These are phyloP conservation scores for Dione juno DNA, from an alignment of 2,888 invertebrate genomes.

Conservation along the genomic window DNA sequence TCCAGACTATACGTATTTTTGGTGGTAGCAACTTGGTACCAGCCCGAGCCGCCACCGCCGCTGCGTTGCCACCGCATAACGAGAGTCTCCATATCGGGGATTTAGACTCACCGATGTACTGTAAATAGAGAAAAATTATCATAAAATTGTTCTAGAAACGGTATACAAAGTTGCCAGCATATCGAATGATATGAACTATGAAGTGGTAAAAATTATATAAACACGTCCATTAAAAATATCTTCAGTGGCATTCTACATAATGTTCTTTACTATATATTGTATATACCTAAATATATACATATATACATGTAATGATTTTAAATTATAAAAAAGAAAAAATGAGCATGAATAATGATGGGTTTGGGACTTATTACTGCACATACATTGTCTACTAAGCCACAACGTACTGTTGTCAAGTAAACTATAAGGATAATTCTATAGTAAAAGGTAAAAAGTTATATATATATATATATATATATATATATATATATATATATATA, in stretches of 20 bases:
- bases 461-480: too few species aligned
- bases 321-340: background rate
- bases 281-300: too few species aligned
- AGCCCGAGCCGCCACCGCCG: slow-evolving; percentile 75
- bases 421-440: background rate
- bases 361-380: background rate
- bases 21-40: slow-evolving; percentile 81
- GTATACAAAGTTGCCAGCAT: too few species aligned
- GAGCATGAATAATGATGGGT: background rate
- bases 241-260: too few species aligned
- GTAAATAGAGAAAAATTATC: slow-evolving; percentile 48
- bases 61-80: slow-evolving; percentile 82
- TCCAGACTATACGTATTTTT: slow-evolving; percentile 83
- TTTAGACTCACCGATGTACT: slow-evolving; percentile 74
- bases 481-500: too few species aligned
- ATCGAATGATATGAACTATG: too few species aligned
- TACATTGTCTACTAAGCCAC: background rate
- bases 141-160: too few species aligned
- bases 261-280: too few species aligned
- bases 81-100: slow-evolving; percentile 82
- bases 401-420: background rate
- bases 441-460: background rate
- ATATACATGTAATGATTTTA: background rate
- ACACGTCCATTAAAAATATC: too few species aligned
- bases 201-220: too few species aligned